Base-by-base conservation (phyloP, 2,888 invertebrate species). In the Hedychridium roseum region DNA sequence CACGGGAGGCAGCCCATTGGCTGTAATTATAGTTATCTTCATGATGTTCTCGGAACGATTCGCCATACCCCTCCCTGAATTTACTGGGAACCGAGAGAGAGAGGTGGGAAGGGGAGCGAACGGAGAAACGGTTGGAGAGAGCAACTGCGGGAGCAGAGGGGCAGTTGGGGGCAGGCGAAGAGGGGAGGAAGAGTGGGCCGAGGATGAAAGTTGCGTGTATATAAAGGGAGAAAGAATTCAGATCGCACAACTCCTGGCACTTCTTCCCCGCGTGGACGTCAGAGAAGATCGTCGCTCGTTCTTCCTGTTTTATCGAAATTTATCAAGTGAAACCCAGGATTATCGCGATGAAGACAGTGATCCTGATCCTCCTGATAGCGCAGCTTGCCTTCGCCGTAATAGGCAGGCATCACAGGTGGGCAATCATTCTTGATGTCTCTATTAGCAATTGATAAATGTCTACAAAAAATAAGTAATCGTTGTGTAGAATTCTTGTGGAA, bases 31-130 rank as follows among this genome's bases (percentile, higher is more conserved):
- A 67, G 64, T 71, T 62, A 71, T 70, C 60, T 61, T 49, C 38
- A 54, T 53, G 60, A 67, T 61, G 50, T 74, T 74, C 74, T 59
- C 16, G 47, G 74, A 74, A 74, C 50, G 51, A 50, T 70, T 70
- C 61, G 60, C 62, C 51, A 52, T 52, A 59, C 60, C 57, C 62
- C 61, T 66, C 58, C 62, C 60, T 52, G 41, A 59, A 60, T 46
- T 57, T 73, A 69, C 68, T 59, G 48, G 60, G 70, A 71, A 72
- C 50, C 51, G 45, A 54, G 55, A 60, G 54, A 57, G 54, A 63
- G 58, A 64, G 34, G 57, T 53, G 51, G 18, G 31, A 34, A 40
- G 43, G 43, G 43, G 31, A 39, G 40, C 23, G 43, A 30, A 28
- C 21, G 17, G 21, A 45, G 38, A 51, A 51, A 44, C 40, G 36